A percentile compares a stretch with the other conserved stretches of the same genome.
These are phyloP conservation scores for Trissolcus basalis DNA, from an alignment of 1,140 invertebrate genomes.

Conservation along the genomic window DNA sequence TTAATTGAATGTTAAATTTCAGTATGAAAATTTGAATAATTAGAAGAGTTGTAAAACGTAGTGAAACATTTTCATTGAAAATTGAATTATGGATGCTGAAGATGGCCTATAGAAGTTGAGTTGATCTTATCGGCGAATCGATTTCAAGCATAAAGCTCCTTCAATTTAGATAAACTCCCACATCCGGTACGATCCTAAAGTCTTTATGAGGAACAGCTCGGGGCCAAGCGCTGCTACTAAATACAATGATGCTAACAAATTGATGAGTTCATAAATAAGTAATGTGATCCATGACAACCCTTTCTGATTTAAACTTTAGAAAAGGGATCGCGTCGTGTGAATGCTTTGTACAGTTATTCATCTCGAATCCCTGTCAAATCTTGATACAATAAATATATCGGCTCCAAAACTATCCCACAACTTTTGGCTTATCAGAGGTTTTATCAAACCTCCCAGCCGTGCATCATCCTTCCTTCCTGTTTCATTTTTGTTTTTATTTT, in stretches of 20 bases:
- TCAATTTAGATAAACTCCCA: slow-evolving; percentile 60
- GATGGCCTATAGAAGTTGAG: slow-evolving; percentile 37
- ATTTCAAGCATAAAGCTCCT: slow-evolving; percentile 54
- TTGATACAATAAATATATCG: background rate
- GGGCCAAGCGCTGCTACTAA: slow-evolving; percentile 33
- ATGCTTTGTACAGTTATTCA: slow-evolving; percentile 31
- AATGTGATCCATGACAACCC: slow-evolving; percentile 66
- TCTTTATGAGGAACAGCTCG: slow-evolving; percentile 39
- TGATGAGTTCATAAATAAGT: slow-evolving; percentile 74
- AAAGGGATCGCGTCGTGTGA: slow-evolving; percentile 61
- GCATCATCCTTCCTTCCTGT: too few species aligned
- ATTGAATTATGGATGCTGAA: slow-evolving; percentile 13
- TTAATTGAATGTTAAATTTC: too few species aligned
- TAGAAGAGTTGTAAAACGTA: slow-evolving; percentile 15
- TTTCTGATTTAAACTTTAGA: slow-evolving; percentile 69
- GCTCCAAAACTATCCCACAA: too few species aligned
- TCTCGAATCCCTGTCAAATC: slow-evolving; percentile 2
- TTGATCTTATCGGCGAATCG: slow-evolving; percentile 44
- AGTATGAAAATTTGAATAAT: slow-evolving; percentile 12
- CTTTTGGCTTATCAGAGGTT: too few species aligned
- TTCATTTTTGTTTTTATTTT: too few species aligned
- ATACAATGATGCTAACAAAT: slow-evolving; percentile 62
- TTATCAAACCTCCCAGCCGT: too few species aligned
- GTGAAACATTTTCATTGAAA: slow-evolving; percentile 24
- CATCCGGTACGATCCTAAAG: slow-evolving; percentile 45